Percentiles rank a stretch among this genome's conserved stretches.
Evolutionary conservation across 2,888 invertebrate species (phyloP).

Genomic region (Thera obeliscata): DNA sequence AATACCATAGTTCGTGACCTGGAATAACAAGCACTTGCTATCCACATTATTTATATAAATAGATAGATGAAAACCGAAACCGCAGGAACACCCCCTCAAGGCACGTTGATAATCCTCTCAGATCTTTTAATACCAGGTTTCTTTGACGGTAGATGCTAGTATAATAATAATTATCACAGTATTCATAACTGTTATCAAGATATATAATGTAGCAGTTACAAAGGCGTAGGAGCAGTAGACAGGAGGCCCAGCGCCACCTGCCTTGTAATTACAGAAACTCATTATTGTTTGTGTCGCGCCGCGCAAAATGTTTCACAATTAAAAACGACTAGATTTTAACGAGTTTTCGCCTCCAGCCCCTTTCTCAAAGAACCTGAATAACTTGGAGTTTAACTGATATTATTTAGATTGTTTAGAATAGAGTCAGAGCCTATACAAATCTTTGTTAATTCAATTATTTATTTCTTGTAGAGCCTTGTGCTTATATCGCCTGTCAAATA

Average conservation of each 20-base stretch:
- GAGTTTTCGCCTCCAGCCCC: slow-evolving; percentile 16
- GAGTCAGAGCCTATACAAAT: background rate
- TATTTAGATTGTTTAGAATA: background rate
- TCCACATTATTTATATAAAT: too few relatives aligned
- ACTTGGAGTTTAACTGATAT: slow-evolving; percentile 1
- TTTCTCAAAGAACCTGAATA: slow-evolving; percentile 14
- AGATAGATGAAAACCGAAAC: too few relatives aligned
- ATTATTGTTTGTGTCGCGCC: slow-evolving; percentile 23
- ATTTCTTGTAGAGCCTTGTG: too few relatives aligned
- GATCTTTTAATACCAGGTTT: too few relatives aligned
- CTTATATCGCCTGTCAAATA: too few relatives aligned
- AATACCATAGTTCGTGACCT: too few relatives aligned
- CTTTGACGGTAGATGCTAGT: too few relatives aligned
- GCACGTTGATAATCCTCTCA: too few relatives aligned
- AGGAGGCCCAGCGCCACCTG: background rate
- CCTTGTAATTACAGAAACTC: slow-evolving; percentile 25
- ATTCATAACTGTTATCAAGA: background rate
- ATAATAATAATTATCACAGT: background rate
- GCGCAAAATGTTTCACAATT: slow-evolving; percentile 25
- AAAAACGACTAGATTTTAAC: slow-evolving; percentile 21
- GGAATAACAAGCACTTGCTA: too few relatives aligned
- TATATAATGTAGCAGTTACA: background rate
- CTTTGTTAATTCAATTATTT: background rate
- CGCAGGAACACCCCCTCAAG: too few relatives aligned
- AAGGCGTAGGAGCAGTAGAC: background rate